Evolutionary conservation across 2,797 vertebrate species (phyloP).

Genomic region (Psittacula derbiana): DNA sequence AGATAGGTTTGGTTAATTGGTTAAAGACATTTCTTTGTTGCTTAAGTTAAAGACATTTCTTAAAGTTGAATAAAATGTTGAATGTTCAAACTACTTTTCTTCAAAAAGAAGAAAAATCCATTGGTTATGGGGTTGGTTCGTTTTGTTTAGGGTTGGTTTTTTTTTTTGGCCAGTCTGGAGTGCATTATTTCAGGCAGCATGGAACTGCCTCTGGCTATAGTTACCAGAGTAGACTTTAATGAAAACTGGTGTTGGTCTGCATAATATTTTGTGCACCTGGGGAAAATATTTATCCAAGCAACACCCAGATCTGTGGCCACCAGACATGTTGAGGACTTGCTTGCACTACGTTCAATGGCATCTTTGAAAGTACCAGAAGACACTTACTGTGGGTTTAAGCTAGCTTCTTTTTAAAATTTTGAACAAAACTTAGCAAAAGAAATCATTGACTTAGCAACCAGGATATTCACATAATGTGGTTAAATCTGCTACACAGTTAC

Average conservation of each 20-base stretch:
- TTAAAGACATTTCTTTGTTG: neutral
- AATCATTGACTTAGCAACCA: neutral
- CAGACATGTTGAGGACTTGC: neutral
- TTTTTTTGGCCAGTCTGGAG: constrained; percentile 20
- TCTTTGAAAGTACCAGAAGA: neutral
- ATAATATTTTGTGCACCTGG: constrained; percentile 60
- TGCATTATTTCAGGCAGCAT: constrained; percentile 42
- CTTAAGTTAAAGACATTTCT: neutral
- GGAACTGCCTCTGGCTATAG: constrained; percentile 44
- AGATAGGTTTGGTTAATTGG: neutral
- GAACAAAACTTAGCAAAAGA: neutral
- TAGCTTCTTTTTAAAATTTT: neutral
- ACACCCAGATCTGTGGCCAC: constrained; percentile 1
- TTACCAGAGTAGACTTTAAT: constrained; percentile 29
- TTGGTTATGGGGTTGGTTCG: neutral
- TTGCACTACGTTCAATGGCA: neutral
- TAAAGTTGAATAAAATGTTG: constrained; percentile 33
- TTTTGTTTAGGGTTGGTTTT: neutral
- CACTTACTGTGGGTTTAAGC: neutral
- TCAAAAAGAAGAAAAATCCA: constrained; percentile 3
- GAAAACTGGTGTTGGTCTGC: constrained; percentile 38
- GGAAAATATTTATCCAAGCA: constrained; percentile 44
- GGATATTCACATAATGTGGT: neutral
- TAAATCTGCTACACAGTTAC: neutral
- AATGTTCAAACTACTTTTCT: neutral